Conservation (phyloP, 2,888 invertebrate species). For the Drosophila birchii region DNA sequence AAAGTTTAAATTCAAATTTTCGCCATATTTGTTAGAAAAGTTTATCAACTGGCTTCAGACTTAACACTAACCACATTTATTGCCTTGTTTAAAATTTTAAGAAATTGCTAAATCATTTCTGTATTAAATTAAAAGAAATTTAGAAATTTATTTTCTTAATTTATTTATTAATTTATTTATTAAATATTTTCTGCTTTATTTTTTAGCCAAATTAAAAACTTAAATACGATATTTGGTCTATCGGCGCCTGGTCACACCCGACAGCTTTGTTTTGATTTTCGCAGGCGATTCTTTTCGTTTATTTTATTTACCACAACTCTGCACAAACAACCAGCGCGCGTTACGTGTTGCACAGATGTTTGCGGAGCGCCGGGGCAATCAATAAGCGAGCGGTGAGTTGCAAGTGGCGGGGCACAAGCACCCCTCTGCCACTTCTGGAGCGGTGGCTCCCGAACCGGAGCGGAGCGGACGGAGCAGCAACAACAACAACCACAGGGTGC, state of each 20-base stretch:
- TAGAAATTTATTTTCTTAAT: no score
- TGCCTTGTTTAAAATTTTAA: no score
- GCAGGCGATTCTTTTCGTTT: constrained; percentile 49
- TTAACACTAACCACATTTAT: not conserved
- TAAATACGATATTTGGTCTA: not conserved
- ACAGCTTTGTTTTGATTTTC: constrained; percentile 56
- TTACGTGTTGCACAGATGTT: constrained; percentile 63
- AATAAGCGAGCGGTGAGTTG: constrained; percentile 36
- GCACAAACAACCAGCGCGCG: constrained; percentile 42
- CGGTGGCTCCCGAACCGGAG: constrained; percentile 8
- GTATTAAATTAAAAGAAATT: no score
- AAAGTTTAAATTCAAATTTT: not conserved
- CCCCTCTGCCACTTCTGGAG: not conserved
- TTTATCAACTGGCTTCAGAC: not conserved
- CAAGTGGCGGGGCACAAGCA: not conserved
- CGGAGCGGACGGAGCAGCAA: constrained; percentile 19
- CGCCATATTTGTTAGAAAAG: not conserved
- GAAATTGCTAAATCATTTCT: no score
- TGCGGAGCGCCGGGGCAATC: constrained; percentile 43
- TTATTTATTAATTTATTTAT: no score
- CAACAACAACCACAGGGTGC: constrained; percentile 32
- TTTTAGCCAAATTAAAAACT: no score
- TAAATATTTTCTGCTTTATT: no score
- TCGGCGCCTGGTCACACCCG: constrained; percentile 14
- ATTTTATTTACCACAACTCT: constrained; percentile 65